A percentile compares a stretch with the other conserved stretches of the same genome.
These are phyloP conservation scores for Tiaroga cobitis DNA, from an alignment of 2,797 vertebrate genomes.

Conservation along the genomic window DNA sequence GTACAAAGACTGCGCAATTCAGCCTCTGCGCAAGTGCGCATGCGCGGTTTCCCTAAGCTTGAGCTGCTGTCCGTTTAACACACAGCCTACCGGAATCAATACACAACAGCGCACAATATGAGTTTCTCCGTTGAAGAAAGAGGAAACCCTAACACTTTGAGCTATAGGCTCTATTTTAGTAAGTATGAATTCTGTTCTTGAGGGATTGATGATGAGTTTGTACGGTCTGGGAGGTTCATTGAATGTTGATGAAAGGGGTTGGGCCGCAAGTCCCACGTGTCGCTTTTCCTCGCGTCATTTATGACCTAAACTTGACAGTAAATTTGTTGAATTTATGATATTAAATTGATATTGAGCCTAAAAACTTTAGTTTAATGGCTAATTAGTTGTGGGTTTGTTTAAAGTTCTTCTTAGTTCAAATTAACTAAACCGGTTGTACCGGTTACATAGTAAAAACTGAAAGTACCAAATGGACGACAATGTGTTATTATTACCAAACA, in stretches of 20 bases:
- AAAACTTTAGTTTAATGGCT: neutral
- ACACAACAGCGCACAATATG: slow-evolving; percentile 65
- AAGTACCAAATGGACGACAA: neutral
- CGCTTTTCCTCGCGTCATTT: slow-evolving; percentile 33
- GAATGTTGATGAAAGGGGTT: slow-evolving; percentile 24
- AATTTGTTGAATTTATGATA: neutral
- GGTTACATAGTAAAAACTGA: neutral
- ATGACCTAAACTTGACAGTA: neutral
- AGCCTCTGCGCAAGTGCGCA: slow-evolving; percentile 44
- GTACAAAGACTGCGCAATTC: neutral
- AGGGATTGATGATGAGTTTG: neutral
- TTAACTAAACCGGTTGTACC: neutral
- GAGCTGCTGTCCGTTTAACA: neutral
- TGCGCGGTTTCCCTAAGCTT: slow-evolving; percentile 11
- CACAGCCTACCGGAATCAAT: slow-evolving; percentile 28
- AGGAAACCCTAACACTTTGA: slow-evolving; percentile 81
- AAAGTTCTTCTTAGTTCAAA: neutral
- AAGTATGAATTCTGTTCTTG: slow-evolving; percentile 70
- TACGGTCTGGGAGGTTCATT: neutral
- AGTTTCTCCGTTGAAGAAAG: slow-evolving; percentile 86
- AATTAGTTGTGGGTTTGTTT: neutral
- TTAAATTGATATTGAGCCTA: neutral
- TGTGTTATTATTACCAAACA: neutral
- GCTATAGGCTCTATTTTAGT: slow-evolving; percentile 91
- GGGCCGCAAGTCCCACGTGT: slow-evolving; percentile 47